phyloP scores from a whole-genome alignment of 1,140 invertebrate species.

The Lepidurus apus region DNA sequence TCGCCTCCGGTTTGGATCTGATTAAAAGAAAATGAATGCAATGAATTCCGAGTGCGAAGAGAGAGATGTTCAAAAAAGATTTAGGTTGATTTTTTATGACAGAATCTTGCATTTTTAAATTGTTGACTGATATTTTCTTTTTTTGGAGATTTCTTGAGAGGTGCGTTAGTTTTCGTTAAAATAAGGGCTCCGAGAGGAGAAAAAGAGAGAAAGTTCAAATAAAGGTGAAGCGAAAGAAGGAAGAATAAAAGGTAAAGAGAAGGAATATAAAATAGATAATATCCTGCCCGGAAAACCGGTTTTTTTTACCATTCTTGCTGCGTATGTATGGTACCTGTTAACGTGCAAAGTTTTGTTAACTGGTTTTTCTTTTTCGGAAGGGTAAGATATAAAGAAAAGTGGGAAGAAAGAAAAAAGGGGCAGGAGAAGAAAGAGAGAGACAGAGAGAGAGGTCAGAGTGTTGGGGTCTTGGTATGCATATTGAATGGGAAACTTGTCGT shows the following conservation, averaged over 20 bases:
- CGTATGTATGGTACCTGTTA: background rate
- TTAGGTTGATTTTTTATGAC: no score
- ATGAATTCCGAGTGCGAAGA: no score
- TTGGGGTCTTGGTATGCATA: slow-evolving; percentile 7
- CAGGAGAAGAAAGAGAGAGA: background rate
- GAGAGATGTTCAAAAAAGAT: no score
- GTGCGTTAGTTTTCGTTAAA: no score
- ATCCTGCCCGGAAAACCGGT: background rate
- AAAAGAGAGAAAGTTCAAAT: background rate
- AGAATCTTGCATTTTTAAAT: no score
- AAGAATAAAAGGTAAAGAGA: background rate
- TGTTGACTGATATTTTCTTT: no score
- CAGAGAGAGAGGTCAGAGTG: background rate
- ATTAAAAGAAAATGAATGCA: no score
- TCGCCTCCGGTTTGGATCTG: no score
- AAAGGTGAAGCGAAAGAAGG: background rate
- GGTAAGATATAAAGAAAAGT: background rate
- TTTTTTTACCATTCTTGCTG: background rate
- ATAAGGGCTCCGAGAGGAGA: background rate
- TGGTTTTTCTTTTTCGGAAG: background rate
- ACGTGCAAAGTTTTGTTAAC: slow-evolving; percentile 5
- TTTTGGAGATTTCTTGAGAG: no score
- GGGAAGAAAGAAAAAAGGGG: background rate
- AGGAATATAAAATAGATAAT: background rate
- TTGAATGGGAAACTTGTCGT: slow-evolving; percentile 18